These are phyloP conservation scores for Synaphobranchus kaupii DNA, from an alignment of 2,797 vertebrate species.

Conservation along the genomic window DNA sequence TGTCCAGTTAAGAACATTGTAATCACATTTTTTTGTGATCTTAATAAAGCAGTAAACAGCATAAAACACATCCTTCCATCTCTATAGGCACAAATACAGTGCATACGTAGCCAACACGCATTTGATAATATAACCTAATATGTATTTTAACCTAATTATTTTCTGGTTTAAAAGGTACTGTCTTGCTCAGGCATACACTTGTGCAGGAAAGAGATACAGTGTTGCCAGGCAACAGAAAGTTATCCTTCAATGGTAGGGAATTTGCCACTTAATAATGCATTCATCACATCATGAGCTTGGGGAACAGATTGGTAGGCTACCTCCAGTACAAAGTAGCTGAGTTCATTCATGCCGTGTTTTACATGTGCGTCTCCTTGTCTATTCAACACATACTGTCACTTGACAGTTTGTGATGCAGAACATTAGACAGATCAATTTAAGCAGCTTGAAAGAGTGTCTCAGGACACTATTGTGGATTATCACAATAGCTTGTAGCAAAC, in stretches of 20 bases:
- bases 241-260: neutral
- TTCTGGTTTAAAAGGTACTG: neutral
- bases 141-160: neutral
- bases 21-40: too few relatives aligned
- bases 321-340: neutral
- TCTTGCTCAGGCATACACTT: neutral
- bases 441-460: neutral
- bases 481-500: neutral
- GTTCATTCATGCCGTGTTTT: neutral
- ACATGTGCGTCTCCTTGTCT: neutral
- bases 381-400: neutral
- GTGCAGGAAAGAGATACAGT: neutral
- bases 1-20: too few relatives aligned
- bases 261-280: neutral
- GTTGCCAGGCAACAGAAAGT: slow-evolving; percentile 5
- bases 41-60: too few relatives aligned
- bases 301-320: neutral
- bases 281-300: neutral
- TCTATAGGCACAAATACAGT: neutral
- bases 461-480: neutral
- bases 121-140: neutral
- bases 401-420: neutral
- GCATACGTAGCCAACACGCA: neutral
- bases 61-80: neutral
- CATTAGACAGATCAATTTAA: neutral